These are phyloP conservation scores for Murina feae DNA, from an alignment of 2,113 vertebrate species.

Conservation along the genomic window DNA sequence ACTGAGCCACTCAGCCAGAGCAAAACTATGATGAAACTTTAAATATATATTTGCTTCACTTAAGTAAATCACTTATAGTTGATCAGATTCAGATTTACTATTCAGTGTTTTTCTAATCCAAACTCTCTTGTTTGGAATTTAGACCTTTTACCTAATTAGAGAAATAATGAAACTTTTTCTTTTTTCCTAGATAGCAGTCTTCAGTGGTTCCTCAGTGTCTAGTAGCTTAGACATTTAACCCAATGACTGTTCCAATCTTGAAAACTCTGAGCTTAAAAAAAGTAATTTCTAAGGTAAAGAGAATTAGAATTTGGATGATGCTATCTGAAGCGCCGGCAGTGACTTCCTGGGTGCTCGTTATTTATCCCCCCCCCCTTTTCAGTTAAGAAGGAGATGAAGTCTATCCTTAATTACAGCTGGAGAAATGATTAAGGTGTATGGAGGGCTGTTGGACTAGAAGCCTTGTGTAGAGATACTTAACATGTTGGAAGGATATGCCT, in stretches of 20 bases:
- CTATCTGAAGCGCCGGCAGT: background rate
- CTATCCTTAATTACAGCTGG: background rate
- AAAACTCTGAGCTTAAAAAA: background rate
- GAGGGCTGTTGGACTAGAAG: background rate
- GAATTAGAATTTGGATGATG: background rate
- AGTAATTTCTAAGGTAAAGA: background rate
- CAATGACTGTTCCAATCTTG: background rate
- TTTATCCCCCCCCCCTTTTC: background rate
- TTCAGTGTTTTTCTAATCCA: background rate
- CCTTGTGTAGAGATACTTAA: background rate
- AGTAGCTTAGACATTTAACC: background rate
- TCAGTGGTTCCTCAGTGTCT: background rate
- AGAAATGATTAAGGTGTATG: background rate
- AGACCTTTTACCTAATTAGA: background rate
- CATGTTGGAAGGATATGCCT: background rate
- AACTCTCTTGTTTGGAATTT: slow-evolving; percentile 12
- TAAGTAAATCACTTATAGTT: background rate
- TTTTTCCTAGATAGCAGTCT: background rate
- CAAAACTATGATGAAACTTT: background rate
- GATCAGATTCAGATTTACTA: background rate
- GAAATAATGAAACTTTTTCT: background rate
- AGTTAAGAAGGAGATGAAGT: background rate
- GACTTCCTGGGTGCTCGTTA: background rate
- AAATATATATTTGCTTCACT: background rate
- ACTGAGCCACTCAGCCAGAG: background rate